phyloP scores from a whole-genome alignment of 2,113 vertebrate species.

The Leptodactylus fuscus region DNA sequence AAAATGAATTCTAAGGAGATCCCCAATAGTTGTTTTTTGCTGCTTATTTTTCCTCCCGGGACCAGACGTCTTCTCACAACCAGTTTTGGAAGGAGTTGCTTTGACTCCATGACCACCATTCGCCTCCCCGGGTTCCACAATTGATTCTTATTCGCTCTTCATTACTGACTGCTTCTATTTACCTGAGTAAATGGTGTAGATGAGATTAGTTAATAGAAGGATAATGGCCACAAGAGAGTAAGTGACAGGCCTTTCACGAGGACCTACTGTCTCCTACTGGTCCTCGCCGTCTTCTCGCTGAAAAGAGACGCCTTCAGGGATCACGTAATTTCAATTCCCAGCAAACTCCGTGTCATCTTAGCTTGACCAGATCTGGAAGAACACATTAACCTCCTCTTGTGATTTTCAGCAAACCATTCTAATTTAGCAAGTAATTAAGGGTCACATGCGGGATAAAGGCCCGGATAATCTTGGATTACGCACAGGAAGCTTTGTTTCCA shows the following conservation, averaged over 20 bases:
- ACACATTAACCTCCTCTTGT: conserved; percentile 84
- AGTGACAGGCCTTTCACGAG: conserved; percentile 78
- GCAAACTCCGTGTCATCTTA: conserved; percentile 80
- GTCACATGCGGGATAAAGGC: conserved; percentile 86
- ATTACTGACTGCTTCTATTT: conserved; percentile 18
- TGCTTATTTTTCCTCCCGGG: no score
- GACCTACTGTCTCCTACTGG: conserved; percentile 72
- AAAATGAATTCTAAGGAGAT: no score
- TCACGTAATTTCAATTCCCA: conserved; percentile 82
- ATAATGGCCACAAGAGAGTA: conserved; percentile 71
- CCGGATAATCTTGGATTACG: conserved; percentile 85
- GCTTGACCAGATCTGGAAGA: conserved; percentile 85
- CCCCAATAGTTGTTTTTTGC: no score
- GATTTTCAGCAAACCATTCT: conserved; percentile 85
- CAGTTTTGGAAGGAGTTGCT: not conserved
- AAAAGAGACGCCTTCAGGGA: conserved; percentile 86
- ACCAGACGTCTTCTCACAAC: no score
- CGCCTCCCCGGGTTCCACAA: not conserved
- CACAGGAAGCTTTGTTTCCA: conserved; percentile 87
- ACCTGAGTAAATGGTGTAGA: conserved; percentile 48
- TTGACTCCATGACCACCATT: not conserved
- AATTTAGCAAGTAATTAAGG: conserved; percentile 90
- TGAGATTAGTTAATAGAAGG: conserved; percentile 70
- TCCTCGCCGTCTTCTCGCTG: conserved; percentile 75
- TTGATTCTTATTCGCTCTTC: not conserved